Conservation (phyloP, 1,140 invertebrate genomes). For the Apis laboriosa region DNA sequence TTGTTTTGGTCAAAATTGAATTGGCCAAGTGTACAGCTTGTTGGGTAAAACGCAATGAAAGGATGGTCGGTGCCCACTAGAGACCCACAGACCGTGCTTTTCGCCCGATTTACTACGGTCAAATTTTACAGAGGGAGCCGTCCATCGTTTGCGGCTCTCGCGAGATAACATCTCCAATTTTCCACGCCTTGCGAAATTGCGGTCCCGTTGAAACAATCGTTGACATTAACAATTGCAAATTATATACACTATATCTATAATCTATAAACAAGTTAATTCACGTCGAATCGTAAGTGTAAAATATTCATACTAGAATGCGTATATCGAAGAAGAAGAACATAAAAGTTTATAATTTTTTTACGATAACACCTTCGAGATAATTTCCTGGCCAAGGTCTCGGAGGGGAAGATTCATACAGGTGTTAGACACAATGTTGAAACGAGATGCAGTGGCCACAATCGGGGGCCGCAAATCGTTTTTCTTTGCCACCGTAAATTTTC, state of each 20-base stretch:
- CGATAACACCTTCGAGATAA: no score
- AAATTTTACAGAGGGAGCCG: slow-evolving; percentile 24
- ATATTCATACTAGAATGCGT: no score
- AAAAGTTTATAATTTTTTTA: no score
- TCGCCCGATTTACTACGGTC: slow-evolving; percentile 32
- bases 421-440: slow-evolving; percentile 27
- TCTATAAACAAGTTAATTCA: no score
- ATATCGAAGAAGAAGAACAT: no score
- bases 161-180: slow-evolving; percentile 2
- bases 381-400: slow-evolving; percentile 10
- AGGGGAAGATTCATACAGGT: not conserved
- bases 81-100: slow-evolving; percentile 38
- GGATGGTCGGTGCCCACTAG: slow-evolving; percentile 46
- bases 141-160: not conserved
- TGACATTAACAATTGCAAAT: no score
- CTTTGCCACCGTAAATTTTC: slow-evolving; percentile 65
- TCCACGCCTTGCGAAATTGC: not conserved
- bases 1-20: slow-evolving; percentile 46
- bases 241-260: no score
- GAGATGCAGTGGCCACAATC: slow-evolving; percentile 51
- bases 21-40: slow-evolving; percentile 63
- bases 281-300: no score
- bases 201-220: not conserved
- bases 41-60: slow-evolving; percentile 38
- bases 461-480: slow-evolving; percentile 43